Percentiles rank a stretch among this genome's conserved stretches.
Evolutionary conservation across 2,888 invertebrate species (phyloP).

Genomic region (Beris morrisii): DNA sequence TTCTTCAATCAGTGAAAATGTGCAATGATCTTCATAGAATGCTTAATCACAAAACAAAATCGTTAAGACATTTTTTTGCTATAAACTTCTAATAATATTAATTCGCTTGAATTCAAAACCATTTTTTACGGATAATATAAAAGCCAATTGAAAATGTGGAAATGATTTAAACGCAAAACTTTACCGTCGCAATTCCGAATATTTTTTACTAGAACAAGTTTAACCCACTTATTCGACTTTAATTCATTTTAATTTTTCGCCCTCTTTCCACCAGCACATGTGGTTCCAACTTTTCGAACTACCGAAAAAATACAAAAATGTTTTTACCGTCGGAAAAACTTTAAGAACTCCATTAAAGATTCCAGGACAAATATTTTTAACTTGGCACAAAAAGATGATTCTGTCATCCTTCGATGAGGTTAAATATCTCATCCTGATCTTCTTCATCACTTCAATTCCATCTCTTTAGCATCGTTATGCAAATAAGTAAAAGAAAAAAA

Average conservation of each 20-base stretch:
- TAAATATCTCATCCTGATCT: not conserved
- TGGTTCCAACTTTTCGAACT: not conserved
- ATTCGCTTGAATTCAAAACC: no score
- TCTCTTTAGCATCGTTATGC: slow-evolving; percentile 34
- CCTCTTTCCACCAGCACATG: slow-evolving; percentile 11
- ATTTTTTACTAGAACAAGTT: no score
- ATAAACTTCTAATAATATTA: no score
- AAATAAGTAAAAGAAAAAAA: slow-evolving; percentile 11
- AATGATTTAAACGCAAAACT: no score
- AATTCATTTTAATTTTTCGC: not conserved
- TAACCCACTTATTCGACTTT: no score
- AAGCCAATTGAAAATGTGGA: no score
- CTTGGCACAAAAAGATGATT: slow-evolving; percentile 8
- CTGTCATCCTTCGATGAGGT: slow-evolving; percentile 14
- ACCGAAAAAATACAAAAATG: slow-evolving; percentile 26
- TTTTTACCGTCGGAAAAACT: slow-evolving; percentile 23
- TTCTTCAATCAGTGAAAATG: no score
- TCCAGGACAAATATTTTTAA: slow-evolving; percentile 28
- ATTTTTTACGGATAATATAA: no score
- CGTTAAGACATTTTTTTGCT: no score
- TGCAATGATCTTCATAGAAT: no score
- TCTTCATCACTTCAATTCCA: slow-evolving; percentile 17
- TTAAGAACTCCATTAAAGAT: slow-evolving; percentile 30
- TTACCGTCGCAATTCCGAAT: no score
- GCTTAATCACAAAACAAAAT: no score